Evolutionary conservation across 2,888 invertebrate genomes (phyloP).

Genomic region (Holacanthella duospinosa): DNA sequence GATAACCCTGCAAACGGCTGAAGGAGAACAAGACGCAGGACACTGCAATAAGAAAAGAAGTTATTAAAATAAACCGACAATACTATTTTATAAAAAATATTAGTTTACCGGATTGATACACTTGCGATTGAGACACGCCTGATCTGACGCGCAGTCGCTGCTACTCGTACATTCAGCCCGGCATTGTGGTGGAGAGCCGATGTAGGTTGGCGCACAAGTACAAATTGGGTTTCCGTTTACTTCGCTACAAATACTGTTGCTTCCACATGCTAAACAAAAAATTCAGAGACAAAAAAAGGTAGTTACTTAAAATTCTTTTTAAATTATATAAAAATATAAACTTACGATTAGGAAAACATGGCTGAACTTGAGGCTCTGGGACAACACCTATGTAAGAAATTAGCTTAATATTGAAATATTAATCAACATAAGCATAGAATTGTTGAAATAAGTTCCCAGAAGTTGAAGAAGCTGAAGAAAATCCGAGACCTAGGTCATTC

Average conservation of each 20-base stretch:
- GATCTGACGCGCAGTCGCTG: constrained; percentile 49
- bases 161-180: constrained; percentile 54
- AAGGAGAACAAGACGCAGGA: constrained; percentile 49
- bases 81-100: not conserved
- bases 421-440: not conserved
- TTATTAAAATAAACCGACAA: not conserved
- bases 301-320: not conserved
- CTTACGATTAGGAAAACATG: not conserved
- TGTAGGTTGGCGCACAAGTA: constrained; percentile 41
- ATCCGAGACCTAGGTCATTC: not conserved
- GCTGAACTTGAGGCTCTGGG: not conserved
- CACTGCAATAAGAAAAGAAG: not conserved
- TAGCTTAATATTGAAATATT: too few species aligned
- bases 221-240: constrained; percentile 44
- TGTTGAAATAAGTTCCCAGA: not conserved
- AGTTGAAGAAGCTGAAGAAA: not conserved
- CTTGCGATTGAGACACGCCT: constrained; percentile 52
- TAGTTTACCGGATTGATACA: constrained; percentile 62
- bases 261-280: constrained; percentile 50
- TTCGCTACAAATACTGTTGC: constrained; percentile 39
- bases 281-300: constrained; percentile 40
- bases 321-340: not conserved
- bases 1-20: constrained; percentile 68
- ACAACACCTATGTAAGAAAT: not conserved
- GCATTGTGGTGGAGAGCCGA: constrained; percentile 39